Evolutionary conservation across 2,113 vertebrate genomes (phyloP).

Genomic region (Mellivora capensis): DNA sequence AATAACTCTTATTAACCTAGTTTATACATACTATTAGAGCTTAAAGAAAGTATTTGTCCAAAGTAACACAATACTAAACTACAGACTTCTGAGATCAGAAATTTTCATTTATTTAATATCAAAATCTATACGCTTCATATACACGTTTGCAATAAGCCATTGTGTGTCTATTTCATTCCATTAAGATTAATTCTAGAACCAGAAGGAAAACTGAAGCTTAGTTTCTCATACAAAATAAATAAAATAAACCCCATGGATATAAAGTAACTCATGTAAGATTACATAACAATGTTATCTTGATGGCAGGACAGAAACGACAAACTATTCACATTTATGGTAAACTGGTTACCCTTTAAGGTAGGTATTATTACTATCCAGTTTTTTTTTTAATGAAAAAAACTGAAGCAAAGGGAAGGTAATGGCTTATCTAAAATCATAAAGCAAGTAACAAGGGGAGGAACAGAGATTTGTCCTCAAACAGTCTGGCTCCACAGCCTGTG

Average conservation of each 20-base stretch:
- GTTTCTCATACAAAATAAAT: background rate
- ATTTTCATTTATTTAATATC: background rate
- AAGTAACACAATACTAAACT: background rate
- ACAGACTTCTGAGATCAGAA: background rate
- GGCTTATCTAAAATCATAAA: background rate
- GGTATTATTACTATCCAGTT: background rate
- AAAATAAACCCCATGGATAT: background rate
- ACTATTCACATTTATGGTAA: background rate
- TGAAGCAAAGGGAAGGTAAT: background rate
- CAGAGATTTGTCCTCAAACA: background rate
- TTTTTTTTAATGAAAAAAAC: slow-evolving; percentile 6
- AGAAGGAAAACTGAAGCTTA: background rate
- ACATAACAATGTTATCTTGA: background rate
- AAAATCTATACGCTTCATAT: background rate
- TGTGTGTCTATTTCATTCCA: background rate
- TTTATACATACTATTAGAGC: background rate
- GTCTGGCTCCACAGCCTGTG: background rate
- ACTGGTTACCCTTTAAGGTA: background rate
- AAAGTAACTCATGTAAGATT: background rate
- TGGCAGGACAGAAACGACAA: background rate
- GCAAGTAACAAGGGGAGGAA: background rate
- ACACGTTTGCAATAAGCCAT: background rate
- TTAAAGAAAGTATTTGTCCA: background rate
- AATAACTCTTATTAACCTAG: background rate
- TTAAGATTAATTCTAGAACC: background rate